A percentile compares a stretch with the other conserved stretches of the same genome.
Conservation (phyloP, 2,797 vertebrate species). For the Phylloscopus collybita region DNA sequence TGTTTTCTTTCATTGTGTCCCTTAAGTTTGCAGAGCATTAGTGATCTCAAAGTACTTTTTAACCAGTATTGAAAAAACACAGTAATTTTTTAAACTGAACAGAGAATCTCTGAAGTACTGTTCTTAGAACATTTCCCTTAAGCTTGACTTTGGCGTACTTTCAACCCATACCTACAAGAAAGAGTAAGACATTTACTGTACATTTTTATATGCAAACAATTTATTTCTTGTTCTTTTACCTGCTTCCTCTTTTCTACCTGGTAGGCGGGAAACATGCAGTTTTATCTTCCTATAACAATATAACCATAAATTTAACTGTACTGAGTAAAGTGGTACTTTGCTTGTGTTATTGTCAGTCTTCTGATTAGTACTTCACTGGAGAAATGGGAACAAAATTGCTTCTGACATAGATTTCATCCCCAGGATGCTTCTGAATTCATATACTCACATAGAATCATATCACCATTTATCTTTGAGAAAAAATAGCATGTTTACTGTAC, state of each 20-base stretch:
- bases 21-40: background rate
- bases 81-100: background rate
- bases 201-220: background rate
- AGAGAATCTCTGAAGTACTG: background rate
- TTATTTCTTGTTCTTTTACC: background rate
- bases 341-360: background rate
- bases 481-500: background rate
- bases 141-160: background rate
- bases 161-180: background rate
- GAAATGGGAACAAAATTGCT: background rate
- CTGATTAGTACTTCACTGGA: background rate
- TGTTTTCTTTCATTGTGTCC: background rate
- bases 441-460: background rate
- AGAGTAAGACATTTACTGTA: background rate
- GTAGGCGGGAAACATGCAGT: background rate
- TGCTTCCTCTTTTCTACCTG: background rate
- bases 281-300: background rate
- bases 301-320: constrained; percentile 3
- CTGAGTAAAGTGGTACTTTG: background rate
- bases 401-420: background rate
- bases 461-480: background rate
- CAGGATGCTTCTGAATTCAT: background rate
- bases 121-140: background rate
- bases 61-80: background rate
- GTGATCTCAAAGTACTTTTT: background rate